Base-by-base conservation (phyloP, 2,113 vertebrate species). In the Seriola quinqueradiata region DNA sequence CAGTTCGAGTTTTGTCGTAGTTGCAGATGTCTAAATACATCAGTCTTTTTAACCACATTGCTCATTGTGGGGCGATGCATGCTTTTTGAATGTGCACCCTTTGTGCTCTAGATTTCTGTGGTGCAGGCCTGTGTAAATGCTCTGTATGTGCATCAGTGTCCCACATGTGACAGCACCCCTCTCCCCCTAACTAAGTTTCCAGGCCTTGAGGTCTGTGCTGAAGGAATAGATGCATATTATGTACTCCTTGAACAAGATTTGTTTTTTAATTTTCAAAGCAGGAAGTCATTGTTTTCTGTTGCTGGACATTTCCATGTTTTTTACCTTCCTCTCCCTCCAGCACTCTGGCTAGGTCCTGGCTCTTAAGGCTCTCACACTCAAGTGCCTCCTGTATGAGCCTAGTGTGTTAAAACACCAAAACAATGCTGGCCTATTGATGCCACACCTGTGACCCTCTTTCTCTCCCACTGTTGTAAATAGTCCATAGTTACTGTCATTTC, bases 341-440 rank as follows among this genome's bases (percentile, higher is more conserved):
- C 73, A 67, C 79, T 91, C 75, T 79, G 85, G 74, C 81, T 63
- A 14, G 74, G 79, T 79, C 79, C 69, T 54, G 90, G 91, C 90
- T 92, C 91, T 87, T 75, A 89, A 91, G 89, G 90, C 93, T 93
- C 79, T 91, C 86, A 82, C 85, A 85, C 90, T 93, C 76, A 94
- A 94, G 94, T 95, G 93, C 94, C 94, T 95, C 92, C 90, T 55
- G 82, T 80, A 79, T 59, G 87, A 92, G 90, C 90, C 86, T 74
- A 14, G 71, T 87, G 83, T 91, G 85, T 89, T 77, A 67, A 82
- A 87, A 82, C 86, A 86, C 75, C 79, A 60, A 46, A 85, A 86
- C 73, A 79, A 84, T 70, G 83, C 72, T 77, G 81, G 77, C 81
- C 83, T 13, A 0, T 66, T 46, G 63, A 89, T 85, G 80, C 92